A percentile compares a stretch with the other conserved stretches of the same genome.
phyloP scores from a whole-genome alignment of 1,140 invertebrate species.

The Heterodera schachtii region DNA sequence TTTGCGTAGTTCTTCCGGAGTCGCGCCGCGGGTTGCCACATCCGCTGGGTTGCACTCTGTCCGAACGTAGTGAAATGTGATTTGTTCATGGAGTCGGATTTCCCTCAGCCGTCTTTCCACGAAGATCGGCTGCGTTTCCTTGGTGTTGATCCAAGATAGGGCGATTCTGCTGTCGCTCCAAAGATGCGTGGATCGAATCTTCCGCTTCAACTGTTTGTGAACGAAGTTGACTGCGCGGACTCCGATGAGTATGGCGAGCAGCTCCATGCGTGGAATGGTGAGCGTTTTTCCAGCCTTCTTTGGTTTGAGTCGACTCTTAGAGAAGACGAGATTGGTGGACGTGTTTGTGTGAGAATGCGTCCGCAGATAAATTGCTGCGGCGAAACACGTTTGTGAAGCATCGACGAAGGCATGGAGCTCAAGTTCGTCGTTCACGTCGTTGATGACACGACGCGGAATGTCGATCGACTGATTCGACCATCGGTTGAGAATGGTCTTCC shows the following conservation, averaged over 20 bases:
- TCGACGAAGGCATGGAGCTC: constrained; percentile 45
- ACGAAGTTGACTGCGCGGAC: constrained; percentile 8
- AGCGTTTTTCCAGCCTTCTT: constrained; percentile 12
- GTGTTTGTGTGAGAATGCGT: neutral
- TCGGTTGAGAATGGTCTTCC: too few species aligned
- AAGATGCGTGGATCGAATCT: neutral
- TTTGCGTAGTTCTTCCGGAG: constrained; percentile 22
- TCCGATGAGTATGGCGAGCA: constrained; percentile 34
- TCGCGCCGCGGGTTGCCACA: constrained; percentile 23
- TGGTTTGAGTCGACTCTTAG: constrained; percentile 36
- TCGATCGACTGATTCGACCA: too few species aligned
- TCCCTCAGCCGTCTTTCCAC: constrained; percentile 33
- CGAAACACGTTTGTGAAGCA: constrained; percentile 34
- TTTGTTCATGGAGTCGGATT: constrained; percentile 9
- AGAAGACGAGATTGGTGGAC: constrained; percentile 13
- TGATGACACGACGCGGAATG: too few species aligned
- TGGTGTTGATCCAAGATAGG: constrained; percentile 27
- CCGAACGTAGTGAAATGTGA: constrained; percentile 34
- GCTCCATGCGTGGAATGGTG: constrained; percentile 42
- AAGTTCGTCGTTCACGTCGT: too few species aligned
- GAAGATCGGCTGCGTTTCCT: constrained; percentile 8
- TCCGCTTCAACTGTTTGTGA: constrained; percentile 10
- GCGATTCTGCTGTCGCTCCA: constrained; percentile 39
- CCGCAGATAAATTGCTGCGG: constrained; percentile 33
- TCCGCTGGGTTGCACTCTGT: constrained; percentile 42